Evolutionary conservation across 2,888 invertebrate genomes (phyloP).

Genomic region (Timandra comae): DNA sequence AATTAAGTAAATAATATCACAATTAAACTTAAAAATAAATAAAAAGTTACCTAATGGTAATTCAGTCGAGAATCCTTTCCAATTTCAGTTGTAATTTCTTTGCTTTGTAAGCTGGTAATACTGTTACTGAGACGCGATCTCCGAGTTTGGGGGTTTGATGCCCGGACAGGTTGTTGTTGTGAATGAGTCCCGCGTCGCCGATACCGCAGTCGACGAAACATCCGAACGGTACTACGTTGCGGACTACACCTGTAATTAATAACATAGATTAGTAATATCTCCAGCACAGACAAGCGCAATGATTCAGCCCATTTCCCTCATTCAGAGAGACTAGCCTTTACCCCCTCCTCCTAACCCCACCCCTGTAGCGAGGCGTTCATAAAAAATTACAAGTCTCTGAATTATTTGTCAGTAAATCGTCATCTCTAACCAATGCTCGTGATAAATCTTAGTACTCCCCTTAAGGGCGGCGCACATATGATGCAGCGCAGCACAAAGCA

Average conservation of each 20-base stretch:
- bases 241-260: slow-evolving; percentile 81
- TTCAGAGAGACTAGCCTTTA: too few relatives aligned
- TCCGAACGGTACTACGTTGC: slow-evolving; percentile 93
- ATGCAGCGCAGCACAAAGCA: too few relatives aligned
- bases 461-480: too few relatives aligned
- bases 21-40: slow-evolving; percentile 9
- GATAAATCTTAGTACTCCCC: too few relatives aligned
- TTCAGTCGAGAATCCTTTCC: slow-evolving; percentile 53
- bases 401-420: too few relatives aligned
- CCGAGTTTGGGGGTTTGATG: slow-evolving; percentile 77
- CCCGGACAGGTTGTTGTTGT: slow-evolving; percentile 76
- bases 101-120: slow-evolving; percentile 75
- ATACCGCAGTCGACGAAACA: slow-evolving; percentile 93
- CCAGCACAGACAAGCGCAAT: too few relatives aligned
- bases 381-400: too few relatives aligned
- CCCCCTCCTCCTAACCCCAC: too few relatives aligned
- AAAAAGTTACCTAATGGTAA: slow-evolving; percentile 16
- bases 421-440: too few relatives aligned
- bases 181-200: slow-evolving; percentile 82
- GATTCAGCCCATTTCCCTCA: too few relatives aligned
- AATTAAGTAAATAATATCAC: slow-evolving; percentile 9
- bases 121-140: slow-evolving; percentile 81
- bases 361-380: too few relatives aligned
- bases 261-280: neutral
- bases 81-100: slow-evolving; percentile 77